Base-by-base conservation (phyloP, 1,140 invertebrate genomes). In the Rhyzopertha dominica region DNA sequence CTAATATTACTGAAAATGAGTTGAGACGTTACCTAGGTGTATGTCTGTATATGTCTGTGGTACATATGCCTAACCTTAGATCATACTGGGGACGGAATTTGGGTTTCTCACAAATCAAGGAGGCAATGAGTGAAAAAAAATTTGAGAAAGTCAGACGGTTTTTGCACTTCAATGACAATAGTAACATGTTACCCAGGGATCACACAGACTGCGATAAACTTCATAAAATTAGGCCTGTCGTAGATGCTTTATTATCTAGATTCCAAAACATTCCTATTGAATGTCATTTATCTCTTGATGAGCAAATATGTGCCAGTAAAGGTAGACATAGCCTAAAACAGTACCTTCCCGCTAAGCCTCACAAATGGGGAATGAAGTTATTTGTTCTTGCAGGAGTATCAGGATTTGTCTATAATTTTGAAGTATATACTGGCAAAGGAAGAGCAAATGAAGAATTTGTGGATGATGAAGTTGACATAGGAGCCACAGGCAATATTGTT, bases 361-460 rank as follows among this genome's bases (percentile, higher is more conserved):
- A 65, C 35, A 72, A 69, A 47, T 63, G 63, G 55, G 63, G 63
- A 3, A 59, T 65, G 7, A 70, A 67, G 48, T 46, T 66, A 23
- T 55, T 44, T 45, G 32, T 54, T 40, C 16, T 56, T 9, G 16
- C 9, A 40, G 51, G 43, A 13, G 34, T 46, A 29, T 43, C 38
- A 9, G 51, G 47, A 14, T 56, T 49, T 41, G 31, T 50, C 4
- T 48, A 55, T 43, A 41, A 43, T 14, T 49, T 55, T 34, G 53
- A 55, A 19, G 28, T 56, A 10, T 53, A 53, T 44, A 29, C 13
- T 7, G 50, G 34, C 13, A 13, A 19, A 39, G 37, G 24, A 39
- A 34, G 37, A 22, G 24, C 5, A 25, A 13, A 19, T 14, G 14
- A 18, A 35, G 37, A 23, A 16, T 8, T 41, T 12, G 20, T 14